Evolutionary conservation across 2,888 invertebrate species (phyloP).

Genomic region (Dione juno): DNA sequence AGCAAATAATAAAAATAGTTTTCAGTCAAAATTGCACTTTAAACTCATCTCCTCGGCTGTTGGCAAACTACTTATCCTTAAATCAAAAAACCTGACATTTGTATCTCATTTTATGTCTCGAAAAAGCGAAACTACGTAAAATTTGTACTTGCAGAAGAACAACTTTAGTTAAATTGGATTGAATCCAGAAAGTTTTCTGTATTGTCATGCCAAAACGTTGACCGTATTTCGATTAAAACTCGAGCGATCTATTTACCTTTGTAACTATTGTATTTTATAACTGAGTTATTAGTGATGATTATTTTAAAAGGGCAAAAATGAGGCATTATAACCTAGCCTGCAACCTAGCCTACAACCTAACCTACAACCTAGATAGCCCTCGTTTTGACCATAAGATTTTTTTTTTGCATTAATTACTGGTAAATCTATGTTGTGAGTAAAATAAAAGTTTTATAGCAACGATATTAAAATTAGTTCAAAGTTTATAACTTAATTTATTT

Average conservation of each 20-base stretch:
- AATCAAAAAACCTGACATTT: constrained; percentile 32
- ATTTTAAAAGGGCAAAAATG: neutral
- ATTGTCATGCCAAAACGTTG: constrained; percentile 30
- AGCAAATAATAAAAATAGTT: neutral
- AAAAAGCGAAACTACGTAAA: constrained; percentile 29
- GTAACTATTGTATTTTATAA: neutral
- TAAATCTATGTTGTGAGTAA: too few relatives aligned
- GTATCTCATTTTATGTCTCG: constrained; percentile 16
- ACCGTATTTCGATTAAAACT: constrained; percentile 28
- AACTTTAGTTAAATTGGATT: constrained; percentile 36
- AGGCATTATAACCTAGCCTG: neutral
- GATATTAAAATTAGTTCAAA: too few relatives aligned
- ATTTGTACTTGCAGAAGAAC: constrained; percentile 29
- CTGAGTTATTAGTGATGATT: neutral
- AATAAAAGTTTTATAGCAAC: too few relatives aligned
- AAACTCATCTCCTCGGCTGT: neutral
- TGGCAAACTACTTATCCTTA: constrained; percentile 14
- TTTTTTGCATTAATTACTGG: too few relatives aligned
- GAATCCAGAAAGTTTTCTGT: constrained; percentile 34
- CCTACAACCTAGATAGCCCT: too few relatives aligned
- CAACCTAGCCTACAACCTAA: too few relatives aligned
- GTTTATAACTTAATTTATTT: too few relatives aligned
- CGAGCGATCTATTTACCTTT: constrained; percentile 34
- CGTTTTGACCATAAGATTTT: too few relatives aligned
- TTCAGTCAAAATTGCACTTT: neutral